Evolutionary conservation across 1,140 invertebrate species (phyloP).

Genomic region (Drosophila sucinea): DNA sequence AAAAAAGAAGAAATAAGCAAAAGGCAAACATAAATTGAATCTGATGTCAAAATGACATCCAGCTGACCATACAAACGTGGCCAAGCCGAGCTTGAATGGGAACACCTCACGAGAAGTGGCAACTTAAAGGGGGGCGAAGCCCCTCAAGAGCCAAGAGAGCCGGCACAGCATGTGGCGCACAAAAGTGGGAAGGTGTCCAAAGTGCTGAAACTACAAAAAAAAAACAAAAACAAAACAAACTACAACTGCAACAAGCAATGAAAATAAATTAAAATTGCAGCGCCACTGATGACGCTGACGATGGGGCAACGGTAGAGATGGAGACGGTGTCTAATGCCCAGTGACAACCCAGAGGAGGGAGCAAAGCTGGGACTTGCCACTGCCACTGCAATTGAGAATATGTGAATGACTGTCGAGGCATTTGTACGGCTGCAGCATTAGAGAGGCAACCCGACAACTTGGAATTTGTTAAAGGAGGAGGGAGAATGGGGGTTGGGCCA

Average conservation of each 20-base stretch:
- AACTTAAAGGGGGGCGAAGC: constrained; percentile 42
- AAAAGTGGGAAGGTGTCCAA: constrained; percentile 43
- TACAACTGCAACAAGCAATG: constrained; percentile 14
- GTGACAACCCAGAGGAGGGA: constrained; percentile 27
- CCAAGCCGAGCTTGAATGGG: constrained; percentile 31
- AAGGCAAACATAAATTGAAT: constrained; percentile 49
- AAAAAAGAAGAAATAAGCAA: not conserved
- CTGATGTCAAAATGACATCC: constrained; percentile 53
- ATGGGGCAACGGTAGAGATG: not conserved
- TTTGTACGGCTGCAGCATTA: constrained; percentile 72
- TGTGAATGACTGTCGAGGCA: constrained; percentile 33
- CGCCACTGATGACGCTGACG: constrained; percentile 26
- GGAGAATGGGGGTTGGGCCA: not conserved
- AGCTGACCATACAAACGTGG: constrained; percentile 50
- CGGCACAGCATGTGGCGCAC: constrained; percentile 28
- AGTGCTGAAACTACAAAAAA: constrained; percentile 36
- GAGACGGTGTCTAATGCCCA: constrained; percentile 44
- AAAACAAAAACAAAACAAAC: not conserved
- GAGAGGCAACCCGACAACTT: constrained; percentile 41
- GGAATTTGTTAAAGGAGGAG: not conserved
- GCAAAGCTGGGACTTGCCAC: constrained; percentile 29
- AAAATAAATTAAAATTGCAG: constrained; percentile 67
- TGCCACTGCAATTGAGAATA: constrained; percentile 28
- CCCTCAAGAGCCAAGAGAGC: constrained; percentile 48
- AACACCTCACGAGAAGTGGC: constrained; percentile 6